Evolutionary conservation across 1,140 invertebrate species (phyloP).

Genomic region (Pseudomyrmex cubaensis): DNA sequence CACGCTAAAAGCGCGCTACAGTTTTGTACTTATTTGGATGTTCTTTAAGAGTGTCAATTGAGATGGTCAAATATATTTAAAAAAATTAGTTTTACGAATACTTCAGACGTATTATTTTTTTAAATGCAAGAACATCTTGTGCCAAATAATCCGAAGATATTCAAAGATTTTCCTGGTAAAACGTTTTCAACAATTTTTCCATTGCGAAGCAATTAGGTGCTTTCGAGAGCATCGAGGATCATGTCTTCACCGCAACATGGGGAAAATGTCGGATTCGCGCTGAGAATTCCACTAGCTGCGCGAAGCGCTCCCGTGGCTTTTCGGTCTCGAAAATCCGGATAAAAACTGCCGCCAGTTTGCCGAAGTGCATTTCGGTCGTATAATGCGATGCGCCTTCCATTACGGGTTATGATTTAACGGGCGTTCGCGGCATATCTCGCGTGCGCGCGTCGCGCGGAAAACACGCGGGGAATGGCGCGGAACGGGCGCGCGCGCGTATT

Average conservation of each 20-base stretch:
- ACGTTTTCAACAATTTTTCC: too few species aligned
- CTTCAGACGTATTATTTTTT: too few species aligned
- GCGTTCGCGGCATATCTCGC: slow-evolving; percentile 52
- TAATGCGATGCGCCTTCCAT: slow-evolving; percentile 53
- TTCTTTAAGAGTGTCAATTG: not conserved
- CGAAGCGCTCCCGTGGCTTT: not conserved
- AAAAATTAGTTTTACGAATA: too few species aligned
- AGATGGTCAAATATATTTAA: too few species aligned
- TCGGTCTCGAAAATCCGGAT: slow-evolving; percentile 10
- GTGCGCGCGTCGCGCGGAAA: slow-evolving; percentile 51
- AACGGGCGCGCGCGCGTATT: slow-evolving; percentile 38
- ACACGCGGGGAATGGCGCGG: slow-evolving; percentile 49
- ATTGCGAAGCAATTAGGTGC: not conserved
- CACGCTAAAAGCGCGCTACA: not conserved
- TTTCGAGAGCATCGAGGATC: not conserved
- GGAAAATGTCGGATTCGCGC: slow-evolving; percentile 16
- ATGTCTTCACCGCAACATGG: not conserved
- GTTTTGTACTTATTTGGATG: slow-evolving; percentile 5
- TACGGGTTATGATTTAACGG: slow-evolving; percentile 54
- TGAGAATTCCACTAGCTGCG: slow-evolving; percentile 32
- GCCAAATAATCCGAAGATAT: too few species aligned
- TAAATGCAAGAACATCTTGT: too few species aligned
- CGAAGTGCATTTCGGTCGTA: slow-evolving; percentile 46
- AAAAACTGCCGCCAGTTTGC: slow-evolving; percentile 5
- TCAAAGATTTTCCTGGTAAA: too few species aligned